Conservation (phyloP, 2,888 invertebrate species). For the Tachystola acroxantha region DNA sequence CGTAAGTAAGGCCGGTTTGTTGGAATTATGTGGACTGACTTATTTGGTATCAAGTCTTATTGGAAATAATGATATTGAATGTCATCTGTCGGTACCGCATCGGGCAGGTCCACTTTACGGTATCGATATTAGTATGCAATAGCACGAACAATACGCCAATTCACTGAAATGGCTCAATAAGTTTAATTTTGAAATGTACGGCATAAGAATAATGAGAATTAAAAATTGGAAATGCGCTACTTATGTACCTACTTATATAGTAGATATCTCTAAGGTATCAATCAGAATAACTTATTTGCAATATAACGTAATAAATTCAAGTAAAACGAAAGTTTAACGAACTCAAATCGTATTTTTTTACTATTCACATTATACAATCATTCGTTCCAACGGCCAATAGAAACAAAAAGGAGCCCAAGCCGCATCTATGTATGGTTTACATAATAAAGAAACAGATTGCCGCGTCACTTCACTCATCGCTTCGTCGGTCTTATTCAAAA, state of each 20-base stretch:
- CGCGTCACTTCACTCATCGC: constrained; percentile 13
- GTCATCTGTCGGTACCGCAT: not conserved
- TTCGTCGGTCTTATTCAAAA: constrained; percentile 10
- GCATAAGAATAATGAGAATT: no score
- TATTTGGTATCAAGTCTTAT: not conserved
- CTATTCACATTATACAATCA: not conserved
- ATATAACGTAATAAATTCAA: no score
- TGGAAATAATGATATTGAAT: not conserved
- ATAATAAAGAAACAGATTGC: constrained; percentile 8
- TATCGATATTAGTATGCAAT: constrained; percentile 1
- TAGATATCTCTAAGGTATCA: no score
- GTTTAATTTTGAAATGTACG: not conserved
- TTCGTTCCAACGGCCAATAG: not conserved
- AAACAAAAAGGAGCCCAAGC: not conserved
- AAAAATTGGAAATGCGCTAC: no score
- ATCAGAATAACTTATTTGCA: no score
- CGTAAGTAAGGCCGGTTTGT: not conserved
- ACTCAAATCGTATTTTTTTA: not conserved
- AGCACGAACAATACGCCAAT: not conserved
- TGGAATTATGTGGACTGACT: constrained; percentile 2
- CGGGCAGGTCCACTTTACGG: not conserved
- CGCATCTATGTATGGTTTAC: constrained; percentile 6
- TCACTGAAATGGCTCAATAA: not conserved
- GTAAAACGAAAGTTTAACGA: not conserved
- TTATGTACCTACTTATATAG: no score